Evolutionary conservation across 2,797 vertebrate genomes (phyloP).

Genomic region (Lepilemur ruficaudatus): DNA sequence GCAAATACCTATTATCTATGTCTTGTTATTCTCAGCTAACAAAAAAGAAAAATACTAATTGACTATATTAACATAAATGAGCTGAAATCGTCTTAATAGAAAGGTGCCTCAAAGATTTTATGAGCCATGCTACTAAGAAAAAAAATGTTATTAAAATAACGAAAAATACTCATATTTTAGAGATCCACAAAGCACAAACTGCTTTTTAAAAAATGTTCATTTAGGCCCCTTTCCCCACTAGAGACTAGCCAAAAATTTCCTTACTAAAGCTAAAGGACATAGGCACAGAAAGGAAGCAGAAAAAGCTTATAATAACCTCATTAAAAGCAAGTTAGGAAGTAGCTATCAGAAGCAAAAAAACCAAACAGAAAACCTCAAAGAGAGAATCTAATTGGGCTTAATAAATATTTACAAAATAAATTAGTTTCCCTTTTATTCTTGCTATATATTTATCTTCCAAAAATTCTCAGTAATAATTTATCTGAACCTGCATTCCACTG

Average conservation of each 20-base stretch:
- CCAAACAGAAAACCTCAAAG: neutral
- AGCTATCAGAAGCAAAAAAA: neutral
- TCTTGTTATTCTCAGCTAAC: neutral
- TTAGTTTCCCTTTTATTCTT: neutral
- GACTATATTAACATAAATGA: neutral
- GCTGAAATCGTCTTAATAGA: neutral
- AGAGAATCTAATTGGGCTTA: neutral
- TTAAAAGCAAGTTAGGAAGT: neutral
- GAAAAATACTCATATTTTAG: neutral
- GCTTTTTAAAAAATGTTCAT: neutral
- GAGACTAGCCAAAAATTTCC: neutral
- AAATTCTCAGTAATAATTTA: neutral
- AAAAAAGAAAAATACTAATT: neutral
- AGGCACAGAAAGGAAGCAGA: neutral
- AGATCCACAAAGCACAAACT: neutral
- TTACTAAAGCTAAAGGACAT: neutral
- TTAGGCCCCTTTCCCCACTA: neutral
- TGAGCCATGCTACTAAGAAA: neutral
- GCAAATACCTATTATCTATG: neutral
- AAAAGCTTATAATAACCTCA: neutral
- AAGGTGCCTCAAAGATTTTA: neutral
- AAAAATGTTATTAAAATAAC: neutral
- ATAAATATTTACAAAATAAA: constrained; percentile 34
- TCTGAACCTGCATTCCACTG: neutral
- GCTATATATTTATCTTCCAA: neutral